Conservation (phyloP, 2,113 vertebrate genomes). For the Gopherus flavomarginatus region DNA sequence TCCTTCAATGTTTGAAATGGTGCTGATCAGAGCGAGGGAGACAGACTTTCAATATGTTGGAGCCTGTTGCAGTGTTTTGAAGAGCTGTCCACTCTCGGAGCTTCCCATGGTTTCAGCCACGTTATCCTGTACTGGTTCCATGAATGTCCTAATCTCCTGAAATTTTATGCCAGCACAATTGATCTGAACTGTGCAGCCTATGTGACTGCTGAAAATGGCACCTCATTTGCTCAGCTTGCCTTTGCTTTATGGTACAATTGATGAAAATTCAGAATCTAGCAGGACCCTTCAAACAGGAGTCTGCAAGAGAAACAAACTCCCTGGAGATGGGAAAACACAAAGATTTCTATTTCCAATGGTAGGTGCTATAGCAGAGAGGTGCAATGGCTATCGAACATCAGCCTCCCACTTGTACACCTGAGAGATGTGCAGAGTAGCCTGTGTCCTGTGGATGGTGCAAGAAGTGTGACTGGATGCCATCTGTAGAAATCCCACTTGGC, state of each 20-base stretch:
- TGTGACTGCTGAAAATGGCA: not conserved
- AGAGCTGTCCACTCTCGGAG: not conserved
- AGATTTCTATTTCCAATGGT: not conserved
- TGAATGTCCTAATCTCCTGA: not conserved
- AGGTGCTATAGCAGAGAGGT: not conserved
- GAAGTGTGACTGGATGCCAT: not conserved
- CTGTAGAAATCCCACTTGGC: no score
- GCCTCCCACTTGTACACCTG: not conserved
- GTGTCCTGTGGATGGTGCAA: not conserved
- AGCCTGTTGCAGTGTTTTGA: not conserved
- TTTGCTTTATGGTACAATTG: not conserved
- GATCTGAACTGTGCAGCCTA: not conserved
- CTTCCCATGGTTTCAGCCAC: not conserved
- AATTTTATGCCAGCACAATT: not conserved
- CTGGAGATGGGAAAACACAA: not conserved
- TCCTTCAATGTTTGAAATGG: not conserved
- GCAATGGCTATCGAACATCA: not conserved
- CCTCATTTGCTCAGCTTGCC: conserved; percentile 11
- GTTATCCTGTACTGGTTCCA: not conserved
- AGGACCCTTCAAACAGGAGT: not conserved
- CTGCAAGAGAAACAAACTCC: not conserved
- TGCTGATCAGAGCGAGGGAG: not conserved
- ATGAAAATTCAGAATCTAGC: not conserved
- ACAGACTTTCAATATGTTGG: not conserved
- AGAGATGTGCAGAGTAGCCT: not conserved